Base-by-base conservation (phyloP, 2,888 invertebrate species). In the Trilocha varians region DNA sequence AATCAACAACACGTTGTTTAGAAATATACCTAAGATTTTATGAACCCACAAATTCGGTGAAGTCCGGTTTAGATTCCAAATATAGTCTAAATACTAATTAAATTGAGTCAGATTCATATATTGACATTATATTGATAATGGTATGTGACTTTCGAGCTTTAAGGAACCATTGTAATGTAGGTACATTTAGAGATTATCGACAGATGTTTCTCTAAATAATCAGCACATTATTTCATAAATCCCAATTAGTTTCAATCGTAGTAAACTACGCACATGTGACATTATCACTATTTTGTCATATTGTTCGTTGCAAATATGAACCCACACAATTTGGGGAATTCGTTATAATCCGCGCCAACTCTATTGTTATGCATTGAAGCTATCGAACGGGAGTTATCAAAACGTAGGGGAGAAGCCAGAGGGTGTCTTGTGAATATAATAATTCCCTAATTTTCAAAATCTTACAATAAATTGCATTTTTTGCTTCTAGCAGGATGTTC, bases 251-350 rank as follows among this genome's bases (percentile, higher is more conserved):
- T 79, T 77, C 80, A 72, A 84, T 79, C 68, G 78, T 74, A 72
- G 71, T 75, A 75, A 74, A 76, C 76, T 68, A 70, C 67, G 64
- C 82, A 79, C 82, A 84, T 83, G 80, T 64, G 83, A 78, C 80
- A 79, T 75, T 80, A 78, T 78, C 76, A 75, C 73, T 76, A 79
- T 78, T 78, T 78, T 76, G 78, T 78, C 77, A 78, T 77, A 83
- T 84, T 84, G 82, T 85, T 78, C 58, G 53, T 56, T 63, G 62
- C 66, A 75, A 79, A 78, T 82, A 82, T 83, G 78, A 78, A 83
- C 78, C 83, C 78, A 79, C 78, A 84, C 76, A 76, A 79, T 84
- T 82, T 79, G 64, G 80, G 78, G 80, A 80, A 79, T 82, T 78
- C 72, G 79, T 72, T 78, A 80, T 82, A 84, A 85, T 84, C 84